Evolutionary conservation across 2,113 vertebrate genomes (phyloP), one percentile per base, ranked within the genome.

Genomic region (Mobula hypostoma): DNA sequence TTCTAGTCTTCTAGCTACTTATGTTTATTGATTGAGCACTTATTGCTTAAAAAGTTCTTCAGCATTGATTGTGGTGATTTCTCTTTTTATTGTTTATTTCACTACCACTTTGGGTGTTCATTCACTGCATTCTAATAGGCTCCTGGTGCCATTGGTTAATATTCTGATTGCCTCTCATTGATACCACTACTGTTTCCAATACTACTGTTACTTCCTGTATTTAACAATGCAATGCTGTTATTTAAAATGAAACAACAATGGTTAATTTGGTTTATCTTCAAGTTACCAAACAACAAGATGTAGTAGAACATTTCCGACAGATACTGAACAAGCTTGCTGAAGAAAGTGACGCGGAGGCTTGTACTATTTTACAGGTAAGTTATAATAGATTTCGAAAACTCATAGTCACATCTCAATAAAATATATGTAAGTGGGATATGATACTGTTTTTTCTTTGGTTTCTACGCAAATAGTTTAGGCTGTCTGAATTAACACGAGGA

Each of bases 311-410:
- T 68, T 92, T 92, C 66, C n/a, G 66, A 72, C 17, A 0, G 7
- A 9, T 92, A 48, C 7, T 92, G 90, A 92, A 92, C 19, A 36
- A 92, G 70, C 32, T 92, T 72, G 66, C 19, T 8, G 24, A 6
- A 92, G 90, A 92, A 92, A 92, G 17, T 72, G 19, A 72, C 4
- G 83, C 48, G 66, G 77, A 79, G 19, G 24, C 90, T 27, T 27
- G 7, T 19, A 92, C 72, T 5, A 72, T 92, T 40, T 92, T 92
- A 32, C 90, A 92, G 90, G 90, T 92, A n/a, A 92, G 68, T n/a
- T 72, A 72, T 72, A 92, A 68, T 1, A 36, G 66, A 24, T 21
- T 21, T 72, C 17, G 27, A 72, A 56, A 70, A 72, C 40, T 8
- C 32, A 72, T 92, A 40, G 32, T 21, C 24, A 24, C 66, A 36